Base-by-base conservation (phyloP, 2,888 invertebrate genomes). In the Acheta domesticus region DNA sequence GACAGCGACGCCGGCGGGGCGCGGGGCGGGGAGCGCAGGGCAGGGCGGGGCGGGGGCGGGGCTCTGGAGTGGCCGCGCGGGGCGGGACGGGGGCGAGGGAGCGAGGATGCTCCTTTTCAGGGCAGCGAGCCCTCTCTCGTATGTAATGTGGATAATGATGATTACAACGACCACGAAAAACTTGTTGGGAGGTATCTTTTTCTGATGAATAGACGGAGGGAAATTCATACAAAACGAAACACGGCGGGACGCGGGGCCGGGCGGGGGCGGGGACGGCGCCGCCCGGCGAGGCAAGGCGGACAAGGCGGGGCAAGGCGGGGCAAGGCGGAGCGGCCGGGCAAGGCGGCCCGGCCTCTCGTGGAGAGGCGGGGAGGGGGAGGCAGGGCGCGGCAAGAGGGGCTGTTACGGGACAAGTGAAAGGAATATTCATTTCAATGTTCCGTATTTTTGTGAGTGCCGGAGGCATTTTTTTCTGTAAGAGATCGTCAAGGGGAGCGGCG, bases 81-180 rank as follows among this genome's bases (percentile, higher is more conserved):
- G n/a, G 19, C 19, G 62, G 62, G 62, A 16, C n/a, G 16, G 62
- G n/a, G 62, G 62, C 62, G 12, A 12, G 8, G 36, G 8, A 62
- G 62, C 62, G 62, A n/a, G 62, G 62, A 62, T 62, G 62, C 62
- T 62, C 62, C 62, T 16, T 62, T 62, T 62, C 62, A 62, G 62
- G 62, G n/a, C 62, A 16, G 16, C 62, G 62, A 62, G 62, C 14
- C 62, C 62, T 62, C 62, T 62, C 62, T 62, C 62, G 62, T 62
- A 62, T 62, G 62, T 62, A 62, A 62, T 62, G 62, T 62, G 62
- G 62, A 62, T 62, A 62, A 62, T 62, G 62, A 62, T 62, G 62
- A 62, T 62, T 16, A 62, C 16, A 62, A 62, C 62, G 62, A 62
- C 62, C 62, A 62, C 62, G 62, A 62, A 62, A 62, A 62, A 62